Percentiles rank a stretch among this genome's conserved stretches.
Evolutionary conservation across 2,113 vertebrate genomes (phyloP).

Genomic region (Podarcis raffonei): DNA sequence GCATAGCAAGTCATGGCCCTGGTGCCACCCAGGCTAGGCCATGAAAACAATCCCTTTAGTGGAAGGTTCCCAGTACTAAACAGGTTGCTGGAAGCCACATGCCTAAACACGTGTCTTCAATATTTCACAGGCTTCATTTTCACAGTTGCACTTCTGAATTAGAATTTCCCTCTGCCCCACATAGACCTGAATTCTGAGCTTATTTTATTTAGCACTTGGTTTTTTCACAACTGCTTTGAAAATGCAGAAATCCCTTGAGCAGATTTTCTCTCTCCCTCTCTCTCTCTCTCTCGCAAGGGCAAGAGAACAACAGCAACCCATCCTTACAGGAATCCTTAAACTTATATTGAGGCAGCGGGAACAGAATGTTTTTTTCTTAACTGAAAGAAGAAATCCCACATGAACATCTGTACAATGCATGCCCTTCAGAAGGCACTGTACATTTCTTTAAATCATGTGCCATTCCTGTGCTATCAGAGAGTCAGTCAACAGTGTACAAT

Average conservation of each 20-base stretch:
- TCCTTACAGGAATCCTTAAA: not conserved
- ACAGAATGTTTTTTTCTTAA: not conserved
- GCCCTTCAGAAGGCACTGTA: not conserved
- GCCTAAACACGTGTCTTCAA: not conserved
- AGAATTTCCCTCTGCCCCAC: not conserved
- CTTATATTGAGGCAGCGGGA: not conserved
- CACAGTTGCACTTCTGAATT: not conserved
- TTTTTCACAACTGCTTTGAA: slow-evolving; percentile 1
- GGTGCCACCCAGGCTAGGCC: not conserved
- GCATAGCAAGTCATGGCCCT: not conserved
- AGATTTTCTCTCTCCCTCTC: not conserved
- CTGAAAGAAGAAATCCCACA: not conserved
- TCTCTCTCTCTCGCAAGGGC: not conserved
- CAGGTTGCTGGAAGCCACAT: not conserved
- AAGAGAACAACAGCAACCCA: not conserved
- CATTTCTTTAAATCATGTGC: not conserved
- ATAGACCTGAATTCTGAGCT: not conserved
- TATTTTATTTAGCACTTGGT: not conserved
- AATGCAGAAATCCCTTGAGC: not conserved
- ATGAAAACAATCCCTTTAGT: not conserved
- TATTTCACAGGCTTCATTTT: not conserved
- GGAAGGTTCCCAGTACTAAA: not conserved
- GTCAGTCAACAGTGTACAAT: not conserved
- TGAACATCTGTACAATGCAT: not conserved
- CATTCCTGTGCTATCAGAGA: not conserved